phyloP scores from a whole-genome alignment of 2,888 invertebrate species.

The Aleiodes leptofemur region DNA sequence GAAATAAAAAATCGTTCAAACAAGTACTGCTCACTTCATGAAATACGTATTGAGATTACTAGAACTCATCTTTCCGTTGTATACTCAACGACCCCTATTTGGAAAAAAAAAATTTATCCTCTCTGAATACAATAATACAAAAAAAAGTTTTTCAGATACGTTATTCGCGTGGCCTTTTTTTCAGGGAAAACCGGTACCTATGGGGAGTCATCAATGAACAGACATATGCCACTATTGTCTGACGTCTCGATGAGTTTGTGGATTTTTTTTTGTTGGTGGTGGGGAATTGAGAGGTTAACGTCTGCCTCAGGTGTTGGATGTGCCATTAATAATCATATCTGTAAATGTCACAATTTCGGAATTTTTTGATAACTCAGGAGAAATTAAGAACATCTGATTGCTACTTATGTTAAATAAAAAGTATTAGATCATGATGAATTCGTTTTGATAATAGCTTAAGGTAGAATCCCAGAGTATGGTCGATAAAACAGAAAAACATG shows the following conservation, averaged over 20 bases:
- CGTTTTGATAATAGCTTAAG: too few relatives aligned
- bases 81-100: slow-evolving; percentile 4
- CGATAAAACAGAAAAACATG: too few relatives aligned
- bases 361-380: background rate
- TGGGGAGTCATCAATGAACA: slow-evolving; percentile 53
- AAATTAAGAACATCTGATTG: too few relatives aligned
- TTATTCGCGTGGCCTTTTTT: slow-evolving; percentile 47
- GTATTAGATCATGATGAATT: too few relatives aligned
- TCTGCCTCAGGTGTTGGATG: slow-evolving; percentile 10
- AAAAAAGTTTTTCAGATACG: too few relatives aligned
- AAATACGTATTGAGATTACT: background rate
- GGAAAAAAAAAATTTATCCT: background rate
- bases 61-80: slow-evolving; percentile 9
- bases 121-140: too few relatives aligned
- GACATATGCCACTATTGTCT: slow-evolving; percentile 25
- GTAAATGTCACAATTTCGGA: background rate
- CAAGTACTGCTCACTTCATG: background rate
- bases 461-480: too few relatives aligned
- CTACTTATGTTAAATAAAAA: too few relatives aligned
- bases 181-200: slow-evolving; percentile 47
- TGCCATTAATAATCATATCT: background rate
- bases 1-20: background rate
- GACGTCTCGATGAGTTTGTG: slow-evolving; percentile 23
- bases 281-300: slow-evolving; percentile 17
- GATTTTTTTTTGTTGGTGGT: too few relatives aligned